A percentile compares a stretch with the other conserved stretches of the same genome.
These are phyloP conservation scores for Trogon surrucura DNA, from an alignment of 2,113 vertebrate genomes.

Conservation along the genomic window DNA sequence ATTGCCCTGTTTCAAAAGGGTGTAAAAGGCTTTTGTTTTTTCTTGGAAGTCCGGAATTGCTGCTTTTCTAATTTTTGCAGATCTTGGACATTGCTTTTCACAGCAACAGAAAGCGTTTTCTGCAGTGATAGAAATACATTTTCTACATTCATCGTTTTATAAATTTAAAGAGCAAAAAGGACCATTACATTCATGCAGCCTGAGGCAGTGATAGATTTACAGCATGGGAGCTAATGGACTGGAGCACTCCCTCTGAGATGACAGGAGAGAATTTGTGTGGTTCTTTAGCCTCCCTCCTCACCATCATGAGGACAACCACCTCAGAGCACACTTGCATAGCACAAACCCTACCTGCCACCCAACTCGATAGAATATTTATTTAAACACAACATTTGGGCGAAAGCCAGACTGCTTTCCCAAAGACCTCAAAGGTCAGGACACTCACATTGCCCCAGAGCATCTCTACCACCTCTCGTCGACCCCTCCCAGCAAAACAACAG, in stretches of 20 bases:
- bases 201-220: constrained; percentile 32
- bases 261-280: neutral
- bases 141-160: constrained; percentile 10
- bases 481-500: neutral
- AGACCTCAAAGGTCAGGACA: neutral
- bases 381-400: neutral
- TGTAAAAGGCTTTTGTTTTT: neutral
- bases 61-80: neutral
- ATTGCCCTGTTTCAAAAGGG: neutral
- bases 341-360: neutral
- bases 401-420: neutral
- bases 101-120: neutral
- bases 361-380: neutral
- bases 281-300: neutral
- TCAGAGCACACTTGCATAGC: neutral
- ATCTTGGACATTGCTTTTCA: neutral
- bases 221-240: constrained; percentile 3
- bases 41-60: neutral
- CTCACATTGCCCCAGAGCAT: neutral
- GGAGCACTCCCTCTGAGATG: neutral
- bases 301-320: neutral
- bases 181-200: neutral
- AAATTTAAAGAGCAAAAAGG: constrained; percentile 16
- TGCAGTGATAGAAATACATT: neutral
- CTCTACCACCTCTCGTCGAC: neutral